These are phyloP conservation scores for Erannis defoliaria DNA, from an alignment of 2,888 invertebrate genomes.

Conservation along the genomic window DNA sequence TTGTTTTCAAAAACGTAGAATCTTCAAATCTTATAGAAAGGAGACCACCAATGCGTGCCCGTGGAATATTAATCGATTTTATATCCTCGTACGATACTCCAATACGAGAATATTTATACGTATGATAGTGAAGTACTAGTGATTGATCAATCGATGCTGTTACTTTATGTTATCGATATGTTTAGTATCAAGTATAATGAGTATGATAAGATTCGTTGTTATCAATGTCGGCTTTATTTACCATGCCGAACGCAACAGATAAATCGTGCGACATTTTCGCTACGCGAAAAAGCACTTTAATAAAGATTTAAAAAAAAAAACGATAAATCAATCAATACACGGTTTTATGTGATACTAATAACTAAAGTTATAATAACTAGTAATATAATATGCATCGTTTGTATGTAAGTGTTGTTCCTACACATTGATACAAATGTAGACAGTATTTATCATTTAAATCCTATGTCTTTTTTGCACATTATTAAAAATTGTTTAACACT, in stretches of 20 bases:
- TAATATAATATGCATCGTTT: too few species aligned
- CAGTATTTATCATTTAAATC: too few species aligned
- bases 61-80: constrained; percentile 73
- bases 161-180: constrained; percentile 14
- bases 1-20: constrained; percentile 47
- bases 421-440: too few species aligned
- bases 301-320: too few species aligned
- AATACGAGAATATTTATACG: constrained; percentile 39
- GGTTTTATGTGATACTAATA: not conserved
- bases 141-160: constrained; percentile 41
- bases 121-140: constrained; percentile 46
- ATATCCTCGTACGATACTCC: constrained; percentile 65
- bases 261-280: too few species aligned
- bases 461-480: too few species aligned
- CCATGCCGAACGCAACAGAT: not conserved
- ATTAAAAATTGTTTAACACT: too few species aligned
- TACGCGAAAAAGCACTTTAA: too few species aligned
- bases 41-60: constrained; percentile 60
- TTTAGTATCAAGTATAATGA: constrained; percentile 9
- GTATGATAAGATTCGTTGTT: constrained; percentile 9
- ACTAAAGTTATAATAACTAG: not conserved
- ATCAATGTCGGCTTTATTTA: not conserved
- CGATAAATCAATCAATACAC: not conserved
- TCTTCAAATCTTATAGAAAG: constrained; percentile 72
- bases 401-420: too few species aligned